phyloP scores from a whole-genome alignment of 2,797 vertebrate genomes.

The Pangasius krempfi region DNA sequence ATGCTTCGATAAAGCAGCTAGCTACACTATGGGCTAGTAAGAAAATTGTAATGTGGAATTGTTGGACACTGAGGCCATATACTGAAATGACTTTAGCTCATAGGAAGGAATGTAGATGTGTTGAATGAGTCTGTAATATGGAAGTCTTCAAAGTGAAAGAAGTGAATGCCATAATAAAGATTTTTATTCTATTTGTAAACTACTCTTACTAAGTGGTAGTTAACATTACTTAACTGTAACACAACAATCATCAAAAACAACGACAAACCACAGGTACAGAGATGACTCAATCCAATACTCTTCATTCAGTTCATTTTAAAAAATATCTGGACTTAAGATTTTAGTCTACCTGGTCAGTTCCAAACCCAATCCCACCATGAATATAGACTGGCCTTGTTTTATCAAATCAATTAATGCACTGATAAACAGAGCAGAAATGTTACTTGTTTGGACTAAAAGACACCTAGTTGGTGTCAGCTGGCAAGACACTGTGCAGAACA shows the following conservation, averaged over 20 bases:
- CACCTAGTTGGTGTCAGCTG: slow-evolving; percentile 2
- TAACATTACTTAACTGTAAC: neutral
- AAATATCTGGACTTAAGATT: neutral
- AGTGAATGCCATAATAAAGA: neutral
- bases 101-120: too few relatives aligned
- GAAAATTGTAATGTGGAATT: too few relatives aligned
- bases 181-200: neutral
- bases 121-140: too few relatives aligned
- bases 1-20: neutral
- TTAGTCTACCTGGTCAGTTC: neutral
- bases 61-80: too few relatives aligned
- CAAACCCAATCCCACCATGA: neutral
- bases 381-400: neutral
- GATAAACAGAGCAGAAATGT: neutral
- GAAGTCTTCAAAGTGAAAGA: too few relatives aligned
- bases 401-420: neutral
- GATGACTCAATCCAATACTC: neutral
- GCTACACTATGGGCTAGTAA: neutral
- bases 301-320: neutral
- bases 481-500: slow-evolving; percentile 31
- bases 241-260: neutral
- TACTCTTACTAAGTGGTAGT: neutral
- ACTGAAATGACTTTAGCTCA: too few relatives aligned
- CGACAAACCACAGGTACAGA: neutral
- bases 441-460: neutral